Conservation (phyloP, 2,888 invertebrate species). For the Chromoteleia sp. region DNA sequence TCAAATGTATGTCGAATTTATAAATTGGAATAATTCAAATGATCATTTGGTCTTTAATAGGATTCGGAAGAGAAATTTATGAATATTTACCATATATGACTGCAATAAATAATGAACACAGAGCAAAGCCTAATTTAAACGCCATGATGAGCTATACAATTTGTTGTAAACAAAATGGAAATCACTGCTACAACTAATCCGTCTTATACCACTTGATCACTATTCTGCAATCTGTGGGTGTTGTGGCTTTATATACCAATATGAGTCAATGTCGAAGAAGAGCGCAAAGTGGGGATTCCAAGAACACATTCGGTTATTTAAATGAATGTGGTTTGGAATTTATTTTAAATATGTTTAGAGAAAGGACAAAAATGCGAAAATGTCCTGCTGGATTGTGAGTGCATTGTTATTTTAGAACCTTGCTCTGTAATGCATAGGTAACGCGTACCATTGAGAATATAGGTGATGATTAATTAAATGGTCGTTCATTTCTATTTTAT, state of each 20-base stretch:
- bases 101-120: constrained; percentile 15
- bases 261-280: constrained; percentile 64
- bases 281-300: constrained; percentile 64
- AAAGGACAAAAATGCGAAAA: constrained; percentile 48
- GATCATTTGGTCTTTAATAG: too few species aligned
- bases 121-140: constrained; percentile 26
- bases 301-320: constrained; percentile 68
- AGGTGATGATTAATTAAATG: too few species aligned
- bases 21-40: too few species aligned
- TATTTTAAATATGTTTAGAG: constrained; percentile 51
- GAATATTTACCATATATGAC: constrained; percentile 32
- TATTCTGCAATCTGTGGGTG: constrained; percentile 61
- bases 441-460: not conserved
- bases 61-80: not conserved
- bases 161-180: constrained; percentile 32
- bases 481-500: too few species aligned
- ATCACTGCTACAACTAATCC: constrained; percentile 33
- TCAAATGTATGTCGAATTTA: too few species aligned
- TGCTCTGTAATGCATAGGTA: not conserved
- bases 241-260: constrained; percentile 60
- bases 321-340: constrained; percentile 59
- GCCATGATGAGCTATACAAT: constrained; percentile 17
- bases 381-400: constrained; percentile 30
- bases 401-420: constrained; percentile 38
- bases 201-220: constrained; percentile 51